Conservation (phyloP, 2,113 vertebrate genomes). For the Geococcyx californianus region DNA sequence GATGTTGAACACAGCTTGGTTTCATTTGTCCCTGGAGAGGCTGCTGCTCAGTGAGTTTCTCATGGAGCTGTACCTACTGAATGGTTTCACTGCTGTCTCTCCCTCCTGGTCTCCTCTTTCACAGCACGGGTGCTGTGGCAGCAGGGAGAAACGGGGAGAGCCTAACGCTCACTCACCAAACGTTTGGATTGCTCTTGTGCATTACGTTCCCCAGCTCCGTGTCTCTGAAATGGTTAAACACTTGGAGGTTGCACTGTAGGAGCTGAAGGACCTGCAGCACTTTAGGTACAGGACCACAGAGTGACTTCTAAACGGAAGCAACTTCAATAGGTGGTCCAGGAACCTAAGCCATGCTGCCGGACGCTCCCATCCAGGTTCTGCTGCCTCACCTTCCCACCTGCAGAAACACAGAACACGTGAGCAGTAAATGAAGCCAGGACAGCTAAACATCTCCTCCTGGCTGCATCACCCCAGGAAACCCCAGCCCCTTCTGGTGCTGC, state of each 20-base stretch:
- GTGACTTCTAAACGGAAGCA: background rate
- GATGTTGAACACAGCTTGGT: background rate
- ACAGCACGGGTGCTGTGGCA: background rate
- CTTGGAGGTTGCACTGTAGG: background rate
- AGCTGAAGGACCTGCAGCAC: background rate
- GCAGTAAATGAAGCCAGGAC: background rate
- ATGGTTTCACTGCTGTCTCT: background rate
- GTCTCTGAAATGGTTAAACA: background rate
- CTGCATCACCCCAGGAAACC: background rate
- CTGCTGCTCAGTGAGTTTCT: background rate
- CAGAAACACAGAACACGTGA: background rate
- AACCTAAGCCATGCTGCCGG: background rate
- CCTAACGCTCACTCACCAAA: background rate
- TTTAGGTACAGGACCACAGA: background rate
- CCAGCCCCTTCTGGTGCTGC: background rate
- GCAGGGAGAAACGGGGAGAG: background rate
- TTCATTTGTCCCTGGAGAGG: background rate
- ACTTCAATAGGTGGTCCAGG: background rate
- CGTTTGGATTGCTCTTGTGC: background rate
- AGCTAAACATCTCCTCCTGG: background rate
- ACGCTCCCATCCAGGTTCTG: background rate
- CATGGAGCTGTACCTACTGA: background rate
- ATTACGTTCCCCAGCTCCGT: fast-evolving
- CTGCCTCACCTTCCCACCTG: background rate
- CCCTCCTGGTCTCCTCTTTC: background rate